Base-by-base conservation (phyloP, 1,140 invertebrate genomes). In the Chrysomallon squamiferum region DNA sequence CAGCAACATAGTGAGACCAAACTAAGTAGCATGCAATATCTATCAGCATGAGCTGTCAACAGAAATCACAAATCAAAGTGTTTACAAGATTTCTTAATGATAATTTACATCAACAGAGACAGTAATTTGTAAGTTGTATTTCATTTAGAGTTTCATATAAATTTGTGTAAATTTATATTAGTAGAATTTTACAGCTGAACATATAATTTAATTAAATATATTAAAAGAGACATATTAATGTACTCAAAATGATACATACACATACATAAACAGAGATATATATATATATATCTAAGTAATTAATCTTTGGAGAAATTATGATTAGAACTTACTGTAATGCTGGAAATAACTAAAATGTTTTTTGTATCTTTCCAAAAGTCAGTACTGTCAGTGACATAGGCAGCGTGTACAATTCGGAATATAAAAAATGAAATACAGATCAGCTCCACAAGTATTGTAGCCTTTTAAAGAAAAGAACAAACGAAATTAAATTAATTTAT, bases 351-450 rank as follows among this genome's bases (percentile, higher is more conserved):
- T 49, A 87, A 72, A n/a, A 86, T 76, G 68, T 87, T 85, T 69
- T 88, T 88, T 30, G 79, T 83, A 71, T 88, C 87, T 61, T 76
- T 75, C 77, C 83, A 86, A 72, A 87, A 87, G 18, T 76, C 75
- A 25, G 67, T 76, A 15, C 63, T 43, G 22, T 78, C 72, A 27
- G 78, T 76, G 70, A 88, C 85, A 61, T 80, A 71, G 38, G 72
- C 69, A 33, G 77, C 74, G 71, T 87, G 86, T 35, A 76, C 50
- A n/a, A 87, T 71, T 58, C 87, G 79, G 49, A 80, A 81, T 0
- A 81, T 50, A 65, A 87, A 87, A 66, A 80, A 86, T 2, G 66
- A 49, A 15, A 87, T 25, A 69, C 83, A 83, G 2, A 83, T 62
- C 41, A 82, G 38, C 71, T 88, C 87, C 13, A 88, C 65, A 0